Evolutionary conservation across 1,140 invertebrate genomes (phyloP).

Genomic region (Drosophila punjabiensis): DNA sequence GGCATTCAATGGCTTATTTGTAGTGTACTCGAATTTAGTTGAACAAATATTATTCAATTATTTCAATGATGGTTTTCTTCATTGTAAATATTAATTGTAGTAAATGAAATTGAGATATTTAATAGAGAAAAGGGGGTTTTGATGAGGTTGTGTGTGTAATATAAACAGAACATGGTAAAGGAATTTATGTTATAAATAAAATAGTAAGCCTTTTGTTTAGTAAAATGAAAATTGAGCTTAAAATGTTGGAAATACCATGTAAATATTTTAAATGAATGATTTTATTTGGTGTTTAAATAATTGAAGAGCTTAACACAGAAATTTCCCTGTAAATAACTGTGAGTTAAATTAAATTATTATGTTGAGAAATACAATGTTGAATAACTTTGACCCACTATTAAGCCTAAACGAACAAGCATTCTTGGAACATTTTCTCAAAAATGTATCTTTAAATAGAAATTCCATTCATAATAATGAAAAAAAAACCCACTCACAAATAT

Average conservation of each 20-base stretch:
- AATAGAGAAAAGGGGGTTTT: not conserved
- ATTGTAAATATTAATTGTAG: slow-evolving; percentile 13
- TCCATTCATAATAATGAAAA: not conserved
- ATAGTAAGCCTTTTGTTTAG: not conserved
- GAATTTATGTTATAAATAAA: not conserved
- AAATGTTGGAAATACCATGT: not conserved
- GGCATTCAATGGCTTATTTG: slow-evolving; percentile 3
- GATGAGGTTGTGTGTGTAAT: no score
- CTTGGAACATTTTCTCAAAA: no score
- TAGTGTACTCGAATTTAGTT: slow-evolving; percentile 3
- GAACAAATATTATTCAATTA: slow-evolving; percentile 10
- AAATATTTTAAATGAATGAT: not conserved
- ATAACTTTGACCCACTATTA: not conserved
- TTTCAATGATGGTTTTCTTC: not conserved
- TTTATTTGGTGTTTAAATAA: not conserved
- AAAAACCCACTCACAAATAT: not conserved
- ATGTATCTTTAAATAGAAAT: not conserved
- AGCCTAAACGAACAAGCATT: not conserved
- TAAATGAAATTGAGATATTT: not conserved
- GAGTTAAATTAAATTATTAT: no score
- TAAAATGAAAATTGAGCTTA: no score
- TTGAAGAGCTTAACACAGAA: not conserved
- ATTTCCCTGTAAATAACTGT: not conserved
- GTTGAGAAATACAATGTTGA: not conserved
- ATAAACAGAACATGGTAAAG: no score